phyloP scores from a whole-genome alignment of 2,113 vertebrate genomes.

The Solenodon paradoxus region DNA sequence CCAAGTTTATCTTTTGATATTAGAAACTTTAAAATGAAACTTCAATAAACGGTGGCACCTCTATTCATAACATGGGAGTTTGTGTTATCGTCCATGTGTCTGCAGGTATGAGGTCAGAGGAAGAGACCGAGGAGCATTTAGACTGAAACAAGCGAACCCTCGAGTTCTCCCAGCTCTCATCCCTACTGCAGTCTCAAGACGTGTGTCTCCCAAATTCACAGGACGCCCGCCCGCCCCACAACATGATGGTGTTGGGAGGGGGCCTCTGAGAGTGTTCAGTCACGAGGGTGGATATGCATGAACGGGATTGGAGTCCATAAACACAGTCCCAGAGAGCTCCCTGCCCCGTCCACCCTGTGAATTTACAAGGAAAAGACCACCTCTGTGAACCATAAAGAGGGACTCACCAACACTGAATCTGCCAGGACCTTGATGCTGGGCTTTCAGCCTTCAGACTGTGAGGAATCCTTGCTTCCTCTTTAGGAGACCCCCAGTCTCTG shows the following conservation, averaged over 20 bases:
- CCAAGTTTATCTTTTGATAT: neutral
- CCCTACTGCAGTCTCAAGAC: neutral
- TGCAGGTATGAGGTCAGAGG: neutral
- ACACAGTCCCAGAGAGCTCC: neutral
- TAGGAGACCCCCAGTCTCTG: neutral
- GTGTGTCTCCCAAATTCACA: too few species aligned
- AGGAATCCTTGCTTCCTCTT: neutral
- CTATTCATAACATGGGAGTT: neutral
- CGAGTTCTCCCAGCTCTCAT: fast-evolving
- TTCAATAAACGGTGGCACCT: neutral
- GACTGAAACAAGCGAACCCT: neutral
- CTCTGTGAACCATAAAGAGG: neutral
- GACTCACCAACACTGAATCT: neutral
- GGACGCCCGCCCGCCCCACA: neutral
- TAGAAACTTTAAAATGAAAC: neutral
- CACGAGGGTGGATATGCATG: too few species aligned
- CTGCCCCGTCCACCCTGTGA: neutral
- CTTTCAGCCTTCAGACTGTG: neutral
- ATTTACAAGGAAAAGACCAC: too few species aligned
- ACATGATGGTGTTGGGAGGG: neutral
- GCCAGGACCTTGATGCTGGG: neutral
- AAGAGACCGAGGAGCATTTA: neutral
- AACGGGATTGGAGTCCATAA: neutral
- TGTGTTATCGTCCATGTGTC: too few species aligned
- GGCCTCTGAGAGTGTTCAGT: neutral